phyloP scores from a whole-genome alignment of 1,140 invertebrate species.

The Heliconius hewitsoni region DNA sequence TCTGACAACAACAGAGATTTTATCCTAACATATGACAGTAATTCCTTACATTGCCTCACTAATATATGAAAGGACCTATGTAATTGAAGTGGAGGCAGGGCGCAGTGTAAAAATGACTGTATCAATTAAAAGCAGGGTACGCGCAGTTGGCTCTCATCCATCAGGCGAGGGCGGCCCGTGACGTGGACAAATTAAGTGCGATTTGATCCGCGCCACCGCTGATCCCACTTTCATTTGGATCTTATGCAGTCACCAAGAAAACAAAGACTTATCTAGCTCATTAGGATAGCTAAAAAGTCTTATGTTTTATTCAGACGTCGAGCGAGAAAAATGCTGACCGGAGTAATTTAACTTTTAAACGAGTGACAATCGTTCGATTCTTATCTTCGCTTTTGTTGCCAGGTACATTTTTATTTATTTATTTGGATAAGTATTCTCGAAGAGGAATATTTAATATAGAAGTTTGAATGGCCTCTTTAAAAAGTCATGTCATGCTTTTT shows the following conservation, averaged over 20 bases:
- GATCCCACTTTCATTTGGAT: conserved; percentile 73
- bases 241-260: conserved; percentile 75
- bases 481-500: no score
- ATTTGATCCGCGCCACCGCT: conserved; percentile 68
- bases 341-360: conserved; percentile 78
- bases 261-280: conserved; percentile 68
- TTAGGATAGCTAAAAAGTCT: conserved; percentile 74
- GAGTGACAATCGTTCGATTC: conserved; percentile 74
- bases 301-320: conserved; percentile 76
- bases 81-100: conserved; percentile 46
- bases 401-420: background rate
- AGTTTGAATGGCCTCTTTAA: background rate
- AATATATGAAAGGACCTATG: conserved; percentile 35
- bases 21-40: background rate
- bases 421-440: background rate
- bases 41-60: background rate
- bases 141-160: conserved; percentile 47
- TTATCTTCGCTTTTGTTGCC: conserved; percentile 45
- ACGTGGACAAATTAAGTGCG: conserved; percentile 78
- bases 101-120: conserved; percentile 65
- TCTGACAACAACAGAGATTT: background rate
- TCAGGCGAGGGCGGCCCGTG: conserved; percentile 50
- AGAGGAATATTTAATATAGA: background rate
- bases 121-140: conserved; percentile 73
- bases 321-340: conserved; percentile 66